A percentile compares a stretch with the other conserved stretches of the same genome.
These are phyloP conservation scores for Tigriopus japonicus DNA, from an alignment of 1,140 invertebrate species.

Conservation along the genomic window DNA sequence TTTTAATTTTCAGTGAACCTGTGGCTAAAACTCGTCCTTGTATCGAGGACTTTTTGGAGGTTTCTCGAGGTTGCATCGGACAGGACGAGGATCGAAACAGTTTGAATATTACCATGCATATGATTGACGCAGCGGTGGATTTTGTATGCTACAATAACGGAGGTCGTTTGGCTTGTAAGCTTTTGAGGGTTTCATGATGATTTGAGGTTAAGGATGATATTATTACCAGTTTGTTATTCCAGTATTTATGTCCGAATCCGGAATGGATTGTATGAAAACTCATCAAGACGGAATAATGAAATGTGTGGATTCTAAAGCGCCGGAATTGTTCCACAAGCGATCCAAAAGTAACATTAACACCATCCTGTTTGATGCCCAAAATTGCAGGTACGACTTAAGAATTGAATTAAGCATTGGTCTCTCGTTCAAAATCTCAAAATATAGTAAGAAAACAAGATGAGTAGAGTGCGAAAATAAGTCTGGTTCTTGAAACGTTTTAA, in stretches of 20 bases:
- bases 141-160: conserved; percentile 5
- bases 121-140: conserved; percentile 1
- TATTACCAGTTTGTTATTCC: background rate
- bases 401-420: too few species aligned
- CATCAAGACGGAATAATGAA: background rate
- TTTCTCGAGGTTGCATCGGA: background rate
- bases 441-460: too few species aligned
- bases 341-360: background rate
- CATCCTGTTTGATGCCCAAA: background rate
- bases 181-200: background rate
- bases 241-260: background rate
- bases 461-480: too few species aligned
- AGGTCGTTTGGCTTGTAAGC: background rate
- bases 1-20: background rate
- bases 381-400: background rate
- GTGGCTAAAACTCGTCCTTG: background rate
- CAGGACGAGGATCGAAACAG: background rate
- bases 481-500: too few species aligned
- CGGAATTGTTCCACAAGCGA: background rate
- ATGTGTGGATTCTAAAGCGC: background rate
- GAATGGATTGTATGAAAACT: background rate
- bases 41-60: conserved; percentile 2
- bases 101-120: conserved; percentile 2
- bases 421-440: too few species aligned
- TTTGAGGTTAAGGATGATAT: background rate